Base-by-base conservation (phyloP, 2,797 vertebrate genomes). In the Halcyon leucocephala region DNA sequence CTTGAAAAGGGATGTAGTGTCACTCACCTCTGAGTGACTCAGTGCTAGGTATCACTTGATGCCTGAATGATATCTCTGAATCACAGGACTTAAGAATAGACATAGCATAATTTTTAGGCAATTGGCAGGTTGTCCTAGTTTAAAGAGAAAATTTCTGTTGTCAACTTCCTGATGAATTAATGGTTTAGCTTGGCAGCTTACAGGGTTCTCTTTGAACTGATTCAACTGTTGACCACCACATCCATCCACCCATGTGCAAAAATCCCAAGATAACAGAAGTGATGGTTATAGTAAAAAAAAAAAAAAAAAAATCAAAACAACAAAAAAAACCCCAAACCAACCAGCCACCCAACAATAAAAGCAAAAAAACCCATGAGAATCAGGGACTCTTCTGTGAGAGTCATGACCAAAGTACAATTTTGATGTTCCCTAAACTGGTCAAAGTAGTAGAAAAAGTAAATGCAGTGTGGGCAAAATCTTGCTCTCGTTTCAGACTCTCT, bases 131-230 rank as follows among this genome's bases (percentile, higher is more conserved):
- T 82, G 20, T 52, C n/a, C 41, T 66, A 44, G 25, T 74, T 67
- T 51, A 52, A 86, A 61, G 42, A 85, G 54, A 61, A 72, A 33
- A 31, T 15, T 85, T 91, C 29, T 57, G 11, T 76, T 91, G 57
- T 85, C 3, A 67, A 35, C 33, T 96, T 97, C 52, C 85, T 90
- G 71, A 49, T 64, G 82, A 85, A 41, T 64, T 93, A 21, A 19
- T 90, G 62, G 82, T 91, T 97, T 94, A 77, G 46, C 93, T 95
- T 95, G 82, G 91, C 90, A 95, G 18, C 1, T 88, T 52, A 58
- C 52, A 81, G 60, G 5, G 25, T 93, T 93, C 82, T 94, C 52
- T 60, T 20, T 93, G 52, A 93, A 81, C 77, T 66, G 10, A 4
- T 93, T 90, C 60, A 73, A 5, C 51, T 94, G n/a, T 41, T 93